A percentile compares a stretch with the other conserved stretches of the same genome.
Conservation (phyloP, 2,113 vertebrate species). For the Dasyornis broadbenti region DNA sequence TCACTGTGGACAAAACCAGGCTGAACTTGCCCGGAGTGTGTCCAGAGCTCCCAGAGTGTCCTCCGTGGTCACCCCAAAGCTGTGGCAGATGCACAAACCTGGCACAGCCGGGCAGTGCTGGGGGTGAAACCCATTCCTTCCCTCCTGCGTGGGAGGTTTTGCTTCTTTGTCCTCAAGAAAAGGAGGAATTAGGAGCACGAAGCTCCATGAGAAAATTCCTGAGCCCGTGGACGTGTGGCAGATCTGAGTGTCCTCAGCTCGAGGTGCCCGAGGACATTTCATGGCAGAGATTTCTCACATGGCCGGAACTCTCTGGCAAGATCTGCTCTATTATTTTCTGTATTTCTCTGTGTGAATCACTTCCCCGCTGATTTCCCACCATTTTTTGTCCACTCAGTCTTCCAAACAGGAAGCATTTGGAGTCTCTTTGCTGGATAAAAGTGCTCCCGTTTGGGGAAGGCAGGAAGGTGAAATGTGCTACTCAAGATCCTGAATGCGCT, state of each 20-base stretch:
- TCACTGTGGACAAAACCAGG: neutral
- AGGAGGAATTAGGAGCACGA: neutral
- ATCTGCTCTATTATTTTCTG: neutral
- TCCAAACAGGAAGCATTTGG: neutral
- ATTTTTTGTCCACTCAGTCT: neutral
- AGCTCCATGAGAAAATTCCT: neutral
- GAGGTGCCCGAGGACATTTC: neutral
- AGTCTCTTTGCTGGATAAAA: neutral
- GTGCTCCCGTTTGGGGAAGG: neutral
- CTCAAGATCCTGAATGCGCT: neutral
- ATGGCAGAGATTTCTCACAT: neutral
- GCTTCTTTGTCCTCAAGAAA: neutral
- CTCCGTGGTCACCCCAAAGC: neutral
- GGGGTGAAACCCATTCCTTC: neutral
- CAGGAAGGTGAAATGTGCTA: fast-evolving
- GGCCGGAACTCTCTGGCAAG: neutral
- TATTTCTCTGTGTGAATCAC: neutral
- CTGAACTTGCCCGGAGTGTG: neutral
- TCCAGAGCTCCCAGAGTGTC: neutral
- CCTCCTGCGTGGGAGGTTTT: neutral
- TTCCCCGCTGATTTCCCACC: neutral
- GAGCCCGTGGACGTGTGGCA: neutral
- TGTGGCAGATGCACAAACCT: too few species aligned
- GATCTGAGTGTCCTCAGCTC: neutral
- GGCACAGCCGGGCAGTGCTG: neutral